These are phyloP conservation scores for Drosophila ezoana DNA, from an alignment of 2,888 invertebrate species.

Conservation along the genomic window DNA sequence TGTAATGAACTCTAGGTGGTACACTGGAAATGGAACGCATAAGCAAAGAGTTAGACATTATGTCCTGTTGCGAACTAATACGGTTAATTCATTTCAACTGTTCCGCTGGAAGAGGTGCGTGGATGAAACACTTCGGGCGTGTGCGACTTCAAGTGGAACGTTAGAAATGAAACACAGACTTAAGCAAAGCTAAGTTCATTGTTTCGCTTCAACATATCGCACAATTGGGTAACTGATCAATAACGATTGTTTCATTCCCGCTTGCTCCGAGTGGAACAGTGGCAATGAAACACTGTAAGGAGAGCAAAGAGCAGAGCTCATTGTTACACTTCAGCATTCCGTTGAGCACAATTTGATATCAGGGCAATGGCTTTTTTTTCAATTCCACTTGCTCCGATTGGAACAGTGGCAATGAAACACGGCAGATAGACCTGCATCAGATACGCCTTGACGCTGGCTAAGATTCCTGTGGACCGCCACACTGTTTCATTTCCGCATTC, in stretches of 20 bases:
- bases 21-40: neutral
- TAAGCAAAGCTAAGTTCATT: too few relatives aligned
- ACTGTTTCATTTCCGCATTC: slow-evolving; percentile 7
- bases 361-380: neutral
- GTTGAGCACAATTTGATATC: too few relatives aligned
- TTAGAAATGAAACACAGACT: neutral
- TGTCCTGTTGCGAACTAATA: neutral
- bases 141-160: neutral
- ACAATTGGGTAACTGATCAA: too few relatives aligned
- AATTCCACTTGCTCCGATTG: neutral
- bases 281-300: neutral
- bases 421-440: neutral
- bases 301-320: too few relatives aligned
- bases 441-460: neutral
- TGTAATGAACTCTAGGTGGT: neutral
- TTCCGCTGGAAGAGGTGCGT: neutral
- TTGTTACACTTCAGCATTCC: too few relatives aligned
- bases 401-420: slow-evolving; percentile 2
- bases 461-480: neutral
- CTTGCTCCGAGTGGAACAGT: neutral
- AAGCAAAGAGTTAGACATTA: too few relatives aligned
- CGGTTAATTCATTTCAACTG: neutral
- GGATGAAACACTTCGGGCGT: neutral
- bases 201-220: too few relatives aligned
- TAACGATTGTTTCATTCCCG: neutral